Conservation (phyloP, 2,888 invertebrate genomes). For the Abrostola tripartita region DNA sequence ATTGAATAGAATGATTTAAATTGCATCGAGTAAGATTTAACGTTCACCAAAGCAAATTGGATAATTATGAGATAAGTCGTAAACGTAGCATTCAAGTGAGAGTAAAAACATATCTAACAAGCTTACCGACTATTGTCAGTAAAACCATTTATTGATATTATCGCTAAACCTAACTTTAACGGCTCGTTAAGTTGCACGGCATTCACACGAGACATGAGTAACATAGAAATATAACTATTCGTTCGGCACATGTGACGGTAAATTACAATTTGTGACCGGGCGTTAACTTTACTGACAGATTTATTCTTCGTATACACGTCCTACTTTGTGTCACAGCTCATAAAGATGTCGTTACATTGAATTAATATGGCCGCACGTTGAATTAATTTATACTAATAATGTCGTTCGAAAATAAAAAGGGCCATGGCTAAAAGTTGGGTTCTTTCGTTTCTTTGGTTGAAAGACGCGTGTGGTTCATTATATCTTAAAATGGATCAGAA, state of each 20-base stretch:
- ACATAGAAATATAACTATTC: constrained; percentile 64
- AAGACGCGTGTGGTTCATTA: constrained; percentile 44
- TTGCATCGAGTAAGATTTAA: not conserved
- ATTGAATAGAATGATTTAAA: too few species aligned
- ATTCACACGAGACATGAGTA: constrained; percentile 40
- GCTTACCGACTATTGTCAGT: constrained; percentile 7
- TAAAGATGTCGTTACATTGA: constrained; percentile 83
- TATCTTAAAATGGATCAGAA: constrained; percentile 17
- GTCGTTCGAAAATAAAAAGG: constrained; percentile 61
- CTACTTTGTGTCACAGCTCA: constrained; percentile 84
- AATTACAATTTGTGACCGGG: constrained; percentile 84
- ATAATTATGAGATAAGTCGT: not conserved
- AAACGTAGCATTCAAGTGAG: not conserved
- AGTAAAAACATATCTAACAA: not conserved
- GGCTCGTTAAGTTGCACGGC: constrained; percentile 27
- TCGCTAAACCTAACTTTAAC: constrained; percentile 1
- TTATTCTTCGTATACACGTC: constrained; percentile 81
- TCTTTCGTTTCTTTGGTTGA: constrained; percentile 31
- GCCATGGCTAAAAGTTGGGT: constrained; percentile 43
- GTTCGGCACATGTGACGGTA: constrained; percentile 74
- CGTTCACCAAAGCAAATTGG: not conserved
- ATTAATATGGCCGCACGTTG: constrained; percentile 77
- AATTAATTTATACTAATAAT: constrained; percentile 77
- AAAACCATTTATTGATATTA: constrained; percentile 13
- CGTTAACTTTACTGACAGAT: constrained; percentile 82